These are phyloP conservation scores for Vanessa cardui DNA, from an alignment of 2,888 invertebrate species.

Conservation along the genomic window DNA sequence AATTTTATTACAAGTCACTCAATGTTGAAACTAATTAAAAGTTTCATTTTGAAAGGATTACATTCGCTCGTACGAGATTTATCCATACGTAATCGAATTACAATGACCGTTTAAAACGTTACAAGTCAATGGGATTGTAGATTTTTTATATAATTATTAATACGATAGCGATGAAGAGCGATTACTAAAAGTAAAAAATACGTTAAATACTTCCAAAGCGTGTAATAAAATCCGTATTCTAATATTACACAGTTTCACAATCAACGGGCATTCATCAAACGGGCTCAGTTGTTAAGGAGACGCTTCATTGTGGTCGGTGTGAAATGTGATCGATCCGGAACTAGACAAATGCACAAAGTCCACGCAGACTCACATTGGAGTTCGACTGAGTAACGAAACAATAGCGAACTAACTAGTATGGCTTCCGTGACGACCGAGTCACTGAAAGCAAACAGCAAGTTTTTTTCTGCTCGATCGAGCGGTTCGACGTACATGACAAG, in stretches of 20 bases:
- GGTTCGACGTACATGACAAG: background rate
- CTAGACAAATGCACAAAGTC: conserved; percentile 25
- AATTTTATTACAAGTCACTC: conserved; percentile 2
- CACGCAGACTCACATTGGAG: conserved; percentile 10
- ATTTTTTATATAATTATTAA: background rate
- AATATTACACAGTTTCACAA: conserved; percentile 58
- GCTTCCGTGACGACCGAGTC: background rate
- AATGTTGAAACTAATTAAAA: conserved; percentile 24
- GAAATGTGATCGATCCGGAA: conserved; percentile 53
- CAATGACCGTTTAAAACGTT: conserved; percentile 27
- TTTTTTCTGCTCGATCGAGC: background rate
- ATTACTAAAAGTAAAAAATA: conserved; percentile 19
- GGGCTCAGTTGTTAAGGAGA: conserved; percentile 53
- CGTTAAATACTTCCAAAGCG: conserved; percentile 29
- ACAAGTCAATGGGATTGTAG: conserved; percentile 8
- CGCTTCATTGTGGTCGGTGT: conserved; percentile 49
- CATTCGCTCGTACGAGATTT: conserved; percentile 18
- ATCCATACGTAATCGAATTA: conserved; percentile 30
- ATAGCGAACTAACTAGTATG: background rate
- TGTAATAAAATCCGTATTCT: conserved; percentile 61
- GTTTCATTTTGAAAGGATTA: conserved; percentile 30
- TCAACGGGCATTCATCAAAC: conserved; percentile 57
- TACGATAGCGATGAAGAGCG: background rate
- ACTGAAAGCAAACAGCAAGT: background rate
- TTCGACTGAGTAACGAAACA: conserved; percentile 12